Conservation (phyloP, 2,797 vertebrate genomes). For the Tympanoctomys barrerae region DNA sequence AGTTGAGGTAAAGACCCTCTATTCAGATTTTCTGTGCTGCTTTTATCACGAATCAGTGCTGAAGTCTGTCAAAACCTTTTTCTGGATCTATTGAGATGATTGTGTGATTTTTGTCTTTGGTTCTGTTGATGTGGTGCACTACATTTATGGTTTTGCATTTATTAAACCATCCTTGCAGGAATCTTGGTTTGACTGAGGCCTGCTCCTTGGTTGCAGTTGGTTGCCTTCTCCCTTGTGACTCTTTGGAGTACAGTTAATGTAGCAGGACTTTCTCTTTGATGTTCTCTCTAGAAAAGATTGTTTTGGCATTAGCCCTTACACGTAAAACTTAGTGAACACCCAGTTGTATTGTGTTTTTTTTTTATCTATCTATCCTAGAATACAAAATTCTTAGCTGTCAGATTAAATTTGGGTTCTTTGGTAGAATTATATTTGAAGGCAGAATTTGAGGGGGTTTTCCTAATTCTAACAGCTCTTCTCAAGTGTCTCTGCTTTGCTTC, state of each 20-base stretch:
- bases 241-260: background rate
- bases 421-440: background rate
- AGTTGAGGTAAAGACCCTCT: too few relatives aligned
- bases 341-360: background rate
- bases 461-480: background rate
- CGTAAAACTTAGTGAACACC: background rate
- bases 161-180: too few relatives aligned
- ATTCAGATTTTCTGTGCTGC: too few relatives aligned
- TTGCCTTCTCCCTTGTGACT: background rate
- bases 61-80: too few relatives aligned
- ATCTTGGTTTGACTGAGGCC: background rate
- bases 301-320: background rate
- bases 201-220: background rate
- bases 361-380: background rate
- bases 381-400: background rate
- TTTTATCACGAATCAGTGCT: too few relatives aligned
- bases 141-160: too few relatives aligned
- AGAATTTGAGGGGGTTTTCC: background rate
- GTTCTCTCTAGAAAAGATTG: background rate
- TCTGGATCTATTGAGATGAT: too few relatives aligned
- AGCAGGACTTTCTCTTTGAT: background rate
- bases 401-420: background rate
- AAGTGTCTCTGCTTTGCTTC: background rate
- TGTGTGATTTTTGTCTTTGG: too few relatives aligned
- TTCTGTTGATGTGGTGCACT: too few relatives aligned